phyloP scores from a whole-genome alignment of 37 sponge, comb jelly and placozoan species.

The Amphimedon queenslandica region DNA sequence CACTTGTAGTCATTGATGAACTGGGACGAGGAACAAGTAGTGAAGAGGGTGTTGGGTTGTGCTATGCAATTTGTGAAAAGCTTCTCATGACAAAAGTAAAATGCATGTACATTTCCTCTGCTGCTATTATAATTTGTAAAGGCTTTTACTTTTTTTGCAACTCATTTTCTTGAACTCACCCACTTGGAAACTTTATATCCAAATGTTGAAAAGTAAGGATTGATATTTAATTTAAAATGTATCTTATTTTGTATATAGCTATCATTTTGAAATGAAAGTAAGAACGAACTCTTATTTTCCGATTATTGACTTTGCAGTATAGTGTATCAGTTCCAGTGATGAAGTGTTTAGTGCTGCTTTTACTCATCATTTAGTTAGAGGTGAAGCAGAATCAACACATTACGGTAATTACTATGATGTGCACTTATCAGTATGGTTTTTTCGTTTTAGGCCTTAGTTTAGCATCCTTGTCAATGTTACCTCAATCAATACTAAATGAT shows the following conservation, averaged over 20 bases:
- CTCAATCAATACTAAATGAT: too few relatives aligned
- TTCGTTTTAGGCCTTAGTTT: too few relatives aligned
- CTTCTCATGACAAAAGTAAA: slow-evolving; percentile 56
- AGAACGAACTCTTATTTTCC: too few relatives aligned
- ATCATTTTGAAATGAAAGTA: slow-evolving; percentile 87
- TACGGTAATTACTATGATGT: slow-evolving; percentile 35
- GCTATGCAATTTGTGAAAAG: slow-evolving; percentile 91
- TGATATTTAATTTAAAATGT: background rate
- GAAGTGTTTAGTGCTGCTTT: slow-evolving; percentile 22
- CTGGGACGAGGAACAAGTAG: slow-evolving; percentile 92
- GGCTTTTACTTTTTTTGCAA: slow-evolving; percentile 81
- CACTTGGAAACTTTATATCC: slow-evolving; percentile 81
- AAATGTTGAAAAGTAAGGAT: slow-evolving; percentile 92
- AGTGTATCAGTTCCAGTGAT: too few relatives aligned
- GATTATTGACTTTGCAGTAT: too few relatives aligned
- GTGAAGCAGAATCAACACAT: slow-evolving; percentile 44
- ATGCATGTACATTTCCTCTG: background rate
- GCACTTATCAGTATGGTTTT: too few relatives aligned
- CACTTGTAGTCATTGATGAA: slow-evolving; percentile 93
- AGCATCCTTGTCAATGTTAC: too few relatives aligned
- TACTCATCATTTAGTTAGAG: slow-evolving; percentile 60
- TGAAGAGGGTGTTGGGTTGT: slow-evolving; percentile 96
- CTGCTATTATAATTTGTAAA: too few relatives aligned
- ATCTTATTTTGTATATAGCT: slow-evolving; percentile 30
- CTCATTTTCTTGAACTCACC: slow-evolving; percentile 89